Percentiles rank a stretch among this genome's conserved stretches.
Evolutionary conservation across 2,888 invertebrate genomes (phyloP).

Genomic region (Thyatira batis): DNA sequence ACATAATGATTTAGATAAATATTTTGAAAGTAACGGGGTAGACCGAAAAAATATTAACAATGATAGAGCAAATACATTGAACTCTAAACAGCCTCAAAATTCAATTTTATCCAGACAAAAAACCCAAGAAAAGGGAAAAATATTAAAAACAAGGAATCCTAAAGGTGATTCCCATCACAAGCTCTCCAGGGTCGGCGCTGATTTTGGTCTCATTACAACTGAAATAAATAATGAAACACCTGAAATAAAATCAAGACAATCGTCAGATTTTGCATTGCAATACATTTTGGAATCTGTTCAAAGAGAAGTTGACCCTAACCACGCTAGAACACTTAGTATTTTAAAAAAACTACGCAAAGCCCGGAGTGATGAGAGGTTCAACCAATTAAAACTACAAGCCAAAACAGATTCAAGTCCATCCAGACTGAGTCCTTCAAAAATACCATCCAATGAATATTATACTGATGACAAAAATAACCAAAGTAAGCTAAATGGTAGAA

Average conservation of each 20-base stretch:
- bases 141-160: constrained; percentile 6
- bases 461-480: constrained; percentile 21
- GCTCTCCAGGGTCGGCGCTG: constrained; percentile 44
- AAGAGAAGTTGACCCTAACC: constrained; percentile 38
- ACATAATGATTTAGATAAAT: neutral
- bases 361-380: constrained; percentile 45
- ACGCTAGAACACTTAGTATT: constrained; percentile 23
- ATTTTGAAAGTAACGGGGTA: constrained; percentile 13
- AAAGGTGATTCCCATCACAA: constrained; percentile 38
- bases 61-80: neutral
- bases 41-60: neutral
- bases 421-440: constrained; percentile 23
- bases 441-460: constrained; percentile 30
- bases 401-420: constrained; percentile 24
- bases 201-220: constrained; percentile 40
- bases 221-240: constrained; percentile 15
- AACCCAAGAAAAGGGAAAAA: neutral
- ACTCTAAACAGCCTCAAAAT: neutral
- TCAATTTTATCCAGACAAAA: neutral
- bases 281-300: constrained; percentile 53
- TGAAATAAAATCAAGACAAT: constrained; percentile 12
- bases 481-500: constrained; percentile 29
- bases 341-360: constrained; percentile 33
- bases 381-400: constrained; percentile 15
- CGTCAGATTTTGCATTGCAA: constrained; percentile 45